Conservation (phyloP, 2,888 invertebrate species). For the Silvanus unidentatus region DNA sequence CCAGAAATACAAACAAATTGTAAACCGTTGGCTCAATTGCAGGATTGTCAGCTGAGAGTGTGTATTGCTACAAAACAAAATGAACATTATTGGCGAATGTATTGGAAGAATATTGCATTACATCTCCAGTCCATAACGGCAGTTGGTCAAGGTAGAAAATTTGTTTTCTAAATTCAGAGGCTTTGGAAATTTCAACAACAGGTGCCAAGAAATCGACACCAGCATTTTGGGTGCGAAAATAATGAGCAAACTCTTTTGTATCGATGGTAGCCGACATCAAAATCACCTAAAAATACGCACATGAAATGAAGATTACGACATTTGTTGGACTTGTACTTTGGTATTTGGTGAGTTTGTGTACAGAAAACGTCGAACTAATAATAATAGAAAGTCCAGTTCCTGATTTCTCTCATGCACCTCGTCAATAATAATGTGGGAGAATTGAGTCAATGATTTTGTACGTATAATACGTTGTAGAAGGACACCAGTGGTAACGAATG, state of each 20-base stretch:
- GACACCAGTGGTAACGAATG: conserved; percentile 86
- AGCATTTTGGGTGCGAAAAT: conserved; percentile 50
- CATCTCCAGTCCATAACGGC: conserved; percentile 4
- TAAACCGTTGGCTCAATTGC: conserved; percentile 40
- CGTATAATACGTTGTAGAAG: conserved; percentile 70
- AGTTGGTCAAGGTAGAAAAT: conserved; percentile 58
- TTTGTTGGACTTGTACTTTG: conserved; percentile 46
- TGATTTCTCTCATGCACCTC: conserved; percentile 92
- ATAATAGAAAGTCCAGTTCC: conserved; percentile 84
- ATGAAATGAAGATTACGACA: conserved; percentile 1
- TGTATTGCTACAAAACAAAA: no score
- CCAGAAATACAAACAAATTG: conserved; percentile 46
- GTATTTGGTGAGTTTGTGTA: conserved; percentile 59
- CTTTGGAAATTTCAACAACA: conserved; percentile 51
- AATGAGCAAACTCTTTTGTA: conserved; percentile 62
- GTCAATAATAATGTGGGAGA: conserved; percentile 85
- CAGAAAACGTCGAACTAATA: conserved; percentile 74
- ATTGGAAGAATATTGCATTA: no score
- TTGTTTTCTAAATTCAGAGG: conserved; percentile 52
- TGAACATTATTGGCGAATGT: no score
- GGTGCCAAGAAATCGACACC: conserved; percentile 49
- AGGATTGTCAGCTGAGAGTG: no score
- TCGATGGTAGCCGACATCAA: conserved; percentile 95
- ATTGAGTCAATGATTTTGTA: conserved; percentile 66
- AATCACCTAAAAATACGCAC: conserved; percentile 53